Percentiles rank a stretch among this genome's conserved stretches.
Conservation (phyloP, 1,140 invertebrate genomes). For the Ectropis grisescens region DNA sequence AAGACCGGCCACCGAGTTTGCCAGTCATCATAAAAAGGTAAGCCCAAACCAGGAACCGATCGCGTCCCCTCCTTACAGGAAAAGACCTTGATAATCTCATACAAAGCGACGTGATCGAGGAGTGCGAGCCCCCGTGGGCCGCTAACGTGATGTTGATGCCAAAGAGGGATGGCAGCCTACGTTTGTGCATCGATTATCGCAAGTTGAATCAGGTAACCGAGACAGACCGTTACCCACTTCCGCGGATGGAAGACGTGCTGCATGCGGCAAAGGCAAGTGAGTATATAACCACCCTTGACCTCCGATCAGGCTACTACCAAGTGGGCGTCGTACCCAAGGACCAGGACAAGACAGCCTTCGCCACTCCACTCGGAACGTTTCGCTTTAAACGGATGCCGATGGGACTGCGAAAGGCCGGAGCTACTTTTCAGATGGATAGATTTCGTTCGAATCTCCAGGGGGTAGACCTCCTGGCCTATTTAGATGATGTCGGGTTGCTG, state of each 20-base stretch:
- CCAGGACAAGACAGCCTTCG: constrained; percentile 26
- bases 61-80: not conserved
- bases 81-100: constrained; percentile 25
- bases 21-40: too few species aligned
- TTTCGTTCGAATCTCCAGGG: too few species aligned
- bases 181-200: constrained; percentile 42
- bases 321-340: constrained; percentile 22
- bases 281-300: constrained; percentile 40
- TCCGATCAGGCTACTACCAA: constrained; percentile 36
- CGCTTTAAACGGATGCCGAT: constrained; percentile 50
- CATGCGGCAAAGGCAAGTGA: constrained; percentile 23
- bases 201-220: constrained; percentile 45
- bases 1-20: too few species aligned
- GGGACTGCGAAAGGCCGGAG: constrained; percentile 35
- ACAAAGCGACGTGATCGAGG: constrained; percentile 31
- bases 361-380: constrained; percentile 38
- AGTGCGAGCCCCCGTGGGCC: constrained; percentile 38
- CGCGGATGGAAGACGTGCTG: constrained; percentile 55
- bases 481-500: constrained; percentile 16
- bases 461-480: constrained; percentile 7
- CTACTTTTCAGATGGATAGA: constrained; percentile 43
- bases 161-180: constrained; percentile 28
- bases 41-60: too few species aligned
- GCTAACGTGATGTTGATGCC: constrained; percentile 36
- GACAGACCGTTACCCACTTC: constrained; percentile 48